These are phyloP conservation scores for Dolichotis patagonum DNA, from an alignment of 2,113 vertebrate species.

Conservation along the genomic window DNA sequence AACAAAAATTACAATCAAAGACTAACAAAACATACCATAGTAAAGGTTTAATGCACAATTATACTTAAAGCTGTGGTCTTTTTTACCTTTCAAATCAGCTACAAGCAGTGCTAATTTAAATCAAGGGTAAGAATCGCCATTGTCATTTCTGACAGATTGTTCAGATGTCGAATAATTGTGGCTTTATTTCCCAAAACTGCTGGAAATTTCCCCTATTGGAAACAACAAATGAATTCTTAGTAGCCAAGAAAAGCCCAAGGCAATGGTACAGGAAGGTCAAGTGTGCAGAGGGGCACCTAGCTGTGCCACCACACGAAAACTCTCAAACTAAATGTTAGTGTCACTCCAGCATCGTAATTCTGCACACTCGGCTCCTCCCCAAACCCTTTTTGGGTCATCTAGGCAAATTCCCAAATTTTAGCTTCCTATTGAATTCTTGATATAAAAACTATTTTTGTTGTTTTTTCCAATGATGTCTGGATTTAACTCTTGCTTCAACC, in stretches of 20 bases:
- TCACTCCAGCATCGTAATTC: neutral
- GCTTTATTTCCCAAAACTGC: slow-evolving; percentile 16
- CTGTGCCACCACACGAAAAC: neutral
- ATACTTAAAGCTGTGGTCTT: neutral
- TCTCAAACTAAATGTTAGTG: too few species aligned
- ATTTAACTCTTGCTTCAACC: neutral
- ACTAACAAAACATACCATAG: neutral
- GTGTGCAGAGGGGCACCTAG: neutral
- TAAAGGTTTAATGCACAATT: neutral
- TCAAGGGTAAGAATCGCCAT: neutral
- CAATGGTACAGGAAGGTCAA: neutral
- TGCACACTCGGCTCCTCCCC: neutral
- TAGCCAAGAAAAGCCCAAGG: neutral
- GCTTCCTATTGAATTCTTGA: neutral
- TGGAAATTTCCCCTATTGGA: neutral
- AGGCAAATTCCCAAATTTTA: neutral
- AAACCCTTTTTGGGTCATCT: neutral
- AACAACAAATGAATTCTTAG: neutral
- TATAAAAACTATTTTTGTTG: neutral
- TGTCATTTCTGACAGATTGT: neutral
- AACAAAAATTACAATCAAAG: neutral
- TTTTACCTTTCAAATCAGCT: slow-evolving; percentile 13
- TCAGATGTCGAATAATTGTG: neutral
- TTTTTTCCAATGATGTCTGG: neutral
- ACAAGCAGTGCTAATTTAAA: neutral